Evolutionary conservation across 2,113 vertebrate species (phyloP).

Genomic region (Sigmodon hispidus): DNA sequence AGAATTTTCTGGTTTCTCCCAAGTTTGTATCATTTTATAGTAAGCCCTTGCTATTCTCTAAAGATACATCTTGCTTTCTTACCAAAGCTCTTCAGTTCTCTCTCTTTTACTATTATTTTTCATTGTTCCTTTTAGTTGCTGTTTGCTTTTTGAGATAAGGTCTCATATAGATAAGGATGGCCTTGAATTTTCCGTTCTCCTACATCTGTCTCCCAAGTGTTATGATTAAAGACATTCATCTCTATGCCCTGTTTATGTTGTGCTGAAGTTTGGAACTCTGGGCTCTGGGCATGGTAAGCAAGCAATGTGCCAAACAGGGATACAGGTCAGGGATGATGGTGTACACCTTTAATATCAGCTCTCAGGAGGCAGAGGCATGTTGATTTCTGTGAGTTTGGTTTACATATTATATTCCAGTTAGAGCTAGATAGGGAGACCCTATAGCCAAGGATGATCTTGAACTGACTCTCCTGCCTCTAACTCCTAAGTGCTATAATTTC

Average conservation of each 20-base stretch:
- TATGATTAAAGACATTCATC: background rate
- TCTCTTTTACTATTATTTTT: background rate
- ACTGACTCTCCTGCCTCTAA: background rate
- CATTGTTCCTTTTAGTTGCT: background rate
- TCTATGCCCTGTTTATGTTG: background rate
- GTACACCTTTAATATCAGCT: background rate
- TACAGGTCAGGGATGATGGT: background rate
- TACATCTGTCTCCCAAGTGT: background rate
- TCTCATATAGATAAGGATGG: background rate
- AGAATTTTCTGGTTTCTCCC: conserved; percentile 49
- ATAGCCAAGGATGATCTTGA: background rate
- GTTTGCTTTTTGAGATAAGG: background rate
- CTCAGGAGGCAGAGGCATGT: background rate
- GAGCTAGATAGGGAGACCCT: background rate
- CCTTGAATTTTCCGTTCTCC: background rate
- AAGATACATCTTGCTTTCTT: background rate
- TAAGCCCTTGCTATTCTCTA: conserved; percentile 43
- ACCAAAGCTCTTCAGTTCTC: background rate
- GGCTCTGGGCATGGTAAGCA: background rate
- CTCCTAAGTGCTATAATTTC: background rate
- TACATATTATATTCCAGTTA: background rate
- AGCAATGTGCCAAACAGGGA: background rate
- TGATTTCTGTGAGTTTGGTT: background rate
- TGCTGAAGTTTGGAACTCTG: background rate
- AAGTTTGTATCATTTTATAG: conserved; percentile 35